Percentiles rank a stretch among this genome's conserved stretches.
phyloP scores from a whole-genome alignment of 2,113 vertebrate species.

The Bos javanicus region DNA sequence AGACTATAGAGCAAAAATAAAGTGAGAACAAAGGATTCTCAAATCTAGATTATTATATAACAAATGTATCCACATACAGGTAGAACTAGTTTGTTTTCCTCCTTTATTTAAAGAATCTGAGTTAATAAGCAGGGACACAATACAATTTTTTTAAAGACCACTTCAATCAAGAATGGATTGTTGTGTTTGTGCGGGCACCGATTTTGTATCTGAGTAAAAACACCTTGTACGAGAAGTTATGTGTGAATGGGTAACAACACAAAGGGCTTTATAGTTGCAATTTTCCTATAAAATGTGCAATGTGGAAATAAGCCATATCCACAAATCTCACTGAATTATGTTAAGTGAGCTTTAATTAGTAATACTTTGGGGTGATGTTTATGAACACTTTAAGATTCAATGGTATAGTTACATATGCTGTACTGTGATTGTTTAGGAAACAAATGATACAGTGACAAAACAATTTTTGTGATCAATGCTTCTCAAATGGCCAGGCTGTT shows the following conservation, averaged over 20 bases:
- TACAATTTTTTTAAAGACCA: neutral
- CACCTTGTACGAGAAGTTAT: neutral
- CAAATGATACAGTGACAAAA: conserved; percentile 9
- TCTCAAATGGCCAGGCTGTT: neutral
- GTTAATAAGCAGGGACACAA: neutral
- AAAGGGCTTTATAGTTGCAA: neutral
- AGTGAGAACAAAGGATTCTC: neutral
- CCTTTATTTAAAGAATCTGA: neutral
- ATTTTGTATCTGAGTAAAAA: neutral
- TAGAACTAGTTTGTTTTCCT: neutral
- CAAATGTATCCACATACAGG: neutral
- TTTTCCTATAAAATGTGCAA: neutral
- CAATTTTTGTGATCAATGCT: conserved; percentile 2
- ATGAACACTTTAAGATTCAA: conserved; percentile 35
- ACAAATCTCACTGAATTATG: conserved; percentile 7
- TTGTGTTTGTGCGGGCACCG: neutral
- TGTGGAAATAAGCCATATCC: neutral
- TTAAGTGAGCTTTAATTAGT: conserved; percentile 40
- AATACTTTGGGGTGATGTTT: neutral
- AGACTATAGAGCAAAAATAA: neutral
- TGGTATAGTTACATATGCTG: neutral
- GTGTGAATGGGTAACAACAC: neutral
- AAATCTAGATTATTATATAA: neutral
- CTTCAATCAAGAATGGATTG: neutral
- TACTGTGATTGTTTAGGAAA: conserved; percentile 5